Evolutionary conservation across 1,140 invertebrate species (phyloP).

Genomic region (Danaus melanippus): DNA sequence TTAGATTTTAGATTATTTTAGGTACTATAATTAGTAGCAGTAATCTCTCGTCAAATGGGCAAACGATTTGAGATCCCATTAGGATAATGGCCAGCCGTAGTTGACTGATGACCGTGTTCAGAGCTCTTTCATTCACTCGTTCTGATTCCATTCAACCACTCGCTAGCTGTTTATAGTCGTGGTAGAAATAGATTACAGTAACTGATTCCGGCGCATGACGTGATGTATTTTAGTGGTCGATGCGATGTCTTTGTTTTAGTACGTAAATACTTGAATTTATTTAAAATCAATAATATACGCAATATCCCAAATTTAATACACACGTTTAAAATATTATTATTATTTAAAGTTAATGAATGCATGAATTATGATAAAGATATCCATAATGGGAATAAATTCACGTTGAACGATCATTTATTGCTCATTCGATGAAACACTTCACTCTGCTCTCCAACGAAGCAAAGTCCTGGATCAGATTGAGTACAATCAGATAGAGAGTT

Average conservation of each 20-base stretch:
- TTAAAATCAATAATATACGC: constrained; percentile 15
- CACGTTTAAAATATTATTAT: no score
- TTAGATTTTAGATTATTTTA: constrained; percentile 13
- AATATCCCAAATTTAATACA: no score
- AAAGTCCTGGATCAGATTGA: constrained; percentile 19
- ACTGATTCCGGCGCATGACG: constrained; percentile 13
- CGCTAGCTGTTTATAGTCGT: constrained; percentile 20
- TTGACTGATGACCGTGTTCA: constrained; percentile 35
- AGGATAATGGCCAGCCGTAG: constrained; percentile 32
- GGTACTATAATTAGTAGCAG: constrained; percentile 23
- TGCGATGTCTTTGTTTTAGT: constrained; percentile 6
- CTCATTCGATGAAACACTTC: constrained; percentile 21
- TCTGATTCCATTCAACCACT: constrained; percentile 26
- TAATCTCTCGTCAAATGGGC: constrained; percentile 23
- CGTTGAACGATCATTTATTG: constrained; percentile 19
- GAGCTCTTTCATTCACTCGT: constrained; percentile 29
- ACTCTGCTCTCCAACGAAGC: constrained; percentile 20
- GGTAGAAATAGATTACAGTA: constrained; percentile 24
- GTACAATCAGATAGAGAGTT: constrained; percentile 39
- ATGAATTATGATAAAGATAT: no score
- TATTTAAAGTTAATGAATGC: no score
- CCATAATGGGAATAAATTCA: no score
- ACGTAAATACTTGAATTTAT: constrained; percentile 13
- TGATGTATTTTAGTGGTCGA: constrained; percentile 14
- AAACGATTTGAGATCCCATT: constrained; percentile 32